phyloP scores from a whole-genome alignment of 2,113 vertebrate genomes.

The Callorhinus ursinus region DNA sequence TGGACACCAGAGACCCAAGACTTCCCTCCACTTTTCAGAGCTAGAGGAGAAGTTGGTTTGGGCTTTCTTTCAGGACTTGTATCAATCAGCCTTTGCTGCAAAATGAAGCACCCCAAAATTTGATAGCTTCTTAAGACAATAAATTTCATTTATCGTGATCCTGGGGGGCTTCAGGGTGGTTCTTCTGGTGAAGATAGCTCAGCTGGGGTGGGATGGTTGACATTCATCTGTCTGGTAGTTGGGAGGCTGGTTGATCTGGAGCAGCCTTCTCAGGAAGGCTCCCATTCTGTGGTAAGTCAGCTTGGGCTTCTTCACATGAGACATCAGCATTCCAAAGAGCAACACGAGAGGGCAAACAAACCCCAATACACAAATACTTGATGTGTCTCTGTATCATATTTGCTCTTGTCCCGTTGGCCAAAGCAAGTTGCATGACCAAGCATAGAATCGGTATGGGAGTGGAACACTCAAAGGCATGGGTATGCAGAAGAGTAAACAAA shows the following conservation, averaged over 20 bases:
- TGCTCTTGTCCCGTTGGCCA: not conserved
- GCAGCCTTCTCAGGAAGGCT: not conserved
- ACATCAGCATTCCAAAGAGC: not conserved
- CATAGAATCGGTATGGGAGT: not conserved
- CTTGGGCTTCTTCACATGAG: not conserved
- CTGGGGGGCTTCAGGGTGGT: not conserved
- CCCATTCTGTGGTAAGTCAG: not conserved
- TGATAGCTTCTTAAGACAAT: not conserved
- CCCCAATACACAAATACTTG: not conserved
- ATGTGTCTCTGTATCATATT: not conserved
- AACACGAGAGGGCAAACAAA: not conserved
- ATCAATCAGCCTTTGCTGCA: not conserved
- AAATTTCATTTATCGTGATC: not conserved
- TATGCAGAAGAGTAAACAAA: not conserved
- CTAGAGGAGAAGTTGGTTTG: not conserved
- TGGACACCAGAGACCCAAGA: not conserved
- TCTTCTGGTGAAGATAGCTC: not conserved
- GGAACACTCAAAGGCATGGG: not conserved
- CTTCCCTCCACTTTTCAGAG: not conserved
- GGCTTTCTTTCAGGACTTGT: not conserved
- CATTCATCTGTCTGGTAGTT: not conserved
- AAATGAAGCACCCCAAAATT: not conserved
- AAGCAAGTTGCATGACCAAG: not conserved
- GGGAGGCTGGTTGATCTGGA: not conserved
- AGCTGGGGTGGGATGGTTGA: not conserved